Percentiles rank a stretch among this genome's conserved stretches.
Evolutionary conservation across 2,113 vertebrate species (phyloP).

Genomic region (Pomatorhinus ruficollis): DNA sequence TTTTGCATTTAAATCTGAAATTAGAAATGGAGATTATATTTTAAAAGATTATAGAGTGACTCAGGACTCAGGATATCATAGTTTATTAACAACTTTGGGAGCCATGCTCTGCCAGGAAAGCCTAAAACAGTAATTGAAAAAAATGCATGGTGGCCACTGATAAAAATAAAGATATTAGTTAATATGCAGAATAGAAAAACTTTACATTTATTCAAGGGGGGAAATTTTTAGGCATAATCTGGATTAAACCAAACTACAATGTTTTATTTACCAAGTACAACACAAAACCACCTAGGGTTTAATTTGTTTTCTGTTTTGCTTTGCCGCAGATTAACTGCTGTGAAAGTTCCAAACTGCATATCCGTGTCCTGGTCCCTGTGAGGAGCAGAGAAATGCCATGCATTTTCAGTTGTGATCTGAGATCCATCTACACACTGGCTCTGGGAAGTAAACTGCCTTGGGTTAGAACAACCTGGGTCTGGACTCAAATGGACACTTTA

Average conservation of each 20-base stretch:
- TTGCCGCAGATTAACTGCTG: background rate
- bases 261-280: background rate
- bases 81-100: background rate
- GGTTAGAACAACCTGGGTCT: background rate
- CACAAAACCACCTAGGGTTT: background rate
- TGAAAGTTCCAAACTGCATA: background rate
- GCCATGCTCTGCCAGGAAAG: background rate
- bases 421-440: background rate
- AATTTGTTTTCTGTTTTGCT: background rate
- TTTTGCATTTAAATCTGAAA: background rate
- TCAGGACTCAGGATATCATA: background rate
- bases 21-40: background rate
- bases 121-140: background rate
- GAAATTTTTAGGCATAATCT: background rate
- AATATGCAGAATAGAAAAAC: background rate
- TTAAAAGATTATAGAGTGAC: background rate
- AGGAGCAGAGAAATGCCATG: background rate
- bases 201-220: background rate
- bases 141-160: background rate
- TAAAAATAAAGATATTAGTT: background rate
- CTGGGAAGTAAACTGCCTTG: background rate
- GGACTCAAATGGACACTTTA: background rate
- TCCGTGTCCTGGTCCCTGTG: background rate
- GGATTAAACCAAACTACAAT: background rate
- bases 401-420: background rate